These are phyloP conservation scores for Rhadina sibilatrix DNA, from an alignment of 2,113 vertebrate species.

Conservation along the genomic window DNA sequence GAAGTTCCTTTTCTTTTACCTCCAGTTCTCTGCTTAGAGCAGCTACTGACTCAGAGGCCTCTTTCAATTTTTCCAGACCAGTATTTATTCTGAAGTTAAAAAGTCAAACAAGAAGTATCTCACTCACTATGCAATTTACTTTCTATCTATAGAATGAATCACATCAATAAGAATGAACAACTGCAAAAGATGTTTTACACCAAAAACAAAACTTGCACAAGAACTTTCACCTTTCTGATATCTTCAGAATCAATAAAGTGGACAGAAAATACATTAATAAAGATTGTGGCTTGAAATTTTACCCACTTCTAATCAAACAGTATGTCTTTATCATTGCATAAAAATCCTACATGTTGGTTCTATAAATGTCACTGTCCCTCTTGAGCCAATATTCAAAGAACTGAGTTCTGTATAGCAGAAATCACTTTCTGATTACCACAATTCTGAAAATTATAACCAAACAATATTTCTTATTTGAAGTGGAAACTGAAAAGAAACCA, in stretches of 20 bases:
- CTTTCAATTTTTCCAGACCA: constrained; percentile 91
- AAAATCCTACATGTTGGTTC: background rate
- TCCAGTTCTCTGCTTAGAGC: constrained; percentile 89
- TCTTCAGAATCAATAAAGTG: background rate
- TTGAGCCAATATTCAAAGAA: background rate
- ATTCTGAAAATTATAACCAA: background rate
- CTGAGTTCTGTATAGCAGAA: background rate
- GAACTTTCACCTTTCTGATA: background rate
- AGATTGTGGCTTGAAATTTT: background rate
- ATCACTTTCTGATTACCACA: background rate
- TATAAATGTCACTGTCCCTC: background rate
- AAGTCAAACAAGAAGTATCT: background rate
- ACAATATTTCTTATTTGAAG: background rate
- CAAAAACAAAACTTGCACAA: background rate
- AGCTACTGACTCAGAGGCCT: constrained; percentile 91
- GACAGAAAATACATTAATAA: background rate
- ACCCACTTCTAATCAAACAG: background rate
- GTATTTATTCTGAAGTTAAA: constrained; percentile 86
- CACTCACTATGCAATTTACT: background rate
- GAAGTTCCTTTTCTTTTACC: constrained; percentile 90
- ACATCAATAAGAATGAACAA: background rate
- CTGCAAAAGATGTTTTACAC: background rate
- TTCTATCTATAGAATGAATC: background rate
- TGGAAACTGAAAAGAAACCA: background rate
- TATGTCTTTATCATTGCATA: background rate